Conservation (phyloP, 2,797 vertebrate genomes). For the Lycodopsis pacificus region DNA sequence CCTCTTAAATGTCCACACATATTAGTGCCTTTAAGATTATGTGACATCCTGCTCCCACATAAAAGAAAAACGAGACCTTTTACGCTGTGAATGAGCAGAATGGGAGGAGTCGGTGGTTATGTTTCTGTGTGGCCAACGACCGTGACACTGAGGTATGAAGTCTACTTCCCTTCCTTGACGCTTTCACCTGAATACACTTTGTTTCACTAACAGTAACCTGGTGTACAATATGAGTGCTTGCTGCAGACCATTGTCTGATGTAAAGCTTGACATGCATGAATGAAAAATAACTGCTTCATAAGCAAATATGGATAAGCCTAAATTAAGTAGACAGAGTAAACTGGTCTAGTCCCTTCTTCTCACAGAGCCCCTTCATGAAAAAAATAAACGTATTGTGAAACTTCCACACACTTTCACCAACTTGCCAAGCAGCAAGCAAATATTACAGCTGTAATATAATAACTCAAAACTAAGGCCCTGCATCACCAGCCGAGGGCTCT, state of each 20-base stretch:
- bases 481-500: neutral
- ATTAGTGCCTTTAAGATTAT: neutral
- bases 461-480: slow-evolving; percentile 22
- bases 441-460: slow-evolving; percentile 1
- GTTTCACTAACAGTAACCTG: slow-evolving; percentile 6
- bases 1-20: slow-evolving; percentile 19
- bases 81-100: neutral
- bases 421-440: slow-evolving; percentile 5
- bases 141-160: slow-evolving; percentile 29
- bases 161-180: neutral
- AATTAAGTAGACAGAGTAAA: slow-evolving; percentile 14
- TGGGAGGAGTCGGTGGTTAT: neutral
- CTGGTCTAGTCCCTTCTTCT: slow-evolving; percentile 40
- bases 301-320: neutral
- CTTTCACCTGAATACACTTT: slow-evolving; percentile 1
- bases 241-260: slow-evolving; percentile 1
- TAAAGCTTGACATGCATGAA: slow-evolving; percentile 12
- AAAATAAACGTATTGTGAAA: neutral
- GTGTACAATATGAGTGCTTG: slow-evolving; percentile 51
- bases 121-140: neutral
- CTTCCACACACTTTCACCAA: slow-evolving; percentile 24
- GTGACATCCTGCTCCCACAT: neutral
- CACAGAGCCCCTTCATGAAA: neutral
- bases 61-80: neutral
- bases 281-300: neutral